These are phyloP conservation scores for Parus major DNA, from an alignment of 2,113 vertebrate genomes.

Conservation along the genomic window DNA sequence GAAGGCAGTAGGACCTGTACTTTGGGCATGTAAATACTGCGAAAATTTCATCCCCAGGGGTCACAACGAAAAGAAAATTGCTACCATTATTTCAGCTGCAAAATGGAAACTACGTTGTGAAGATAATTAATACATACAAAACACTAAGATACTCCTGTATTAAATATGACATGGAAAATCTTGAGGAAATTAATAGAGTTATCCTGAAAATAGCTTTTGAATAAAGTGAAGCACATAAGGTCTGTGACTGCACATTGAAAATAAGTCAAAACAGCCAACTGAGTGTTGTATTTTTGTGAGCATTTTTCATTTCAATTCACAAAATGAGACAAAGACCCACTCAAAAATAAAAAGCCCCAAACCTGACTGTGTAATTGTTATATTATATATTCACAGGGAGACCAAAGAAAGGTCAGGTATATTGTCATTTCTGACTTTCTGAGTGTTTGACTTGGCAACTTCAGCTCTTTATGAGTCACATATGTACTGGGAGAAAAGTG, in stretches of 20 bases:
- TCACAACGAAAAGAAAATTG: background rate
- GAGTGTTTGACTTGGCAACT: conserved; percentile 25
- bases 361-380: background rate
- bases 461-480: conserved; percentile 3
- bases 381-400: background rate
- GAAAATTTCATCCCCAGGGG: background rate
- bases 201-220: background rate
- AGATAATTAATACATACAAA: background rate
- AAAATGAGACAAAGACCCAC: background rate
- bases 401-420: background rate
- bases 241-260: background rate
- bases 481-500: background rate
- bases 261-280: background rate
- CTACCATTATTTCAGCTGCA: background rate
- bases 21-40: background rate
- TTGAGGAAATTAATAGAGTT: background rate
- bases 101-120: background rate
- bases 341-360: background rate
- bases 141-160: background rate
- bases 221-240: background rate
- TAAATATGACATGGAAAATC: background rate
- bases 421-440: conserved; percentile 25
- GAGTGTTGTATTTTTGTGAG: background rate
- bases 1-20: background rate
- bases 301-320: background rate